A percentile compares a stretch with the other conserved stretches of the same genome.
Evolutionary conservation across 2,113 vertebrate species (phyloP).

Genomic region (Aplodontia rufa): DNA sequence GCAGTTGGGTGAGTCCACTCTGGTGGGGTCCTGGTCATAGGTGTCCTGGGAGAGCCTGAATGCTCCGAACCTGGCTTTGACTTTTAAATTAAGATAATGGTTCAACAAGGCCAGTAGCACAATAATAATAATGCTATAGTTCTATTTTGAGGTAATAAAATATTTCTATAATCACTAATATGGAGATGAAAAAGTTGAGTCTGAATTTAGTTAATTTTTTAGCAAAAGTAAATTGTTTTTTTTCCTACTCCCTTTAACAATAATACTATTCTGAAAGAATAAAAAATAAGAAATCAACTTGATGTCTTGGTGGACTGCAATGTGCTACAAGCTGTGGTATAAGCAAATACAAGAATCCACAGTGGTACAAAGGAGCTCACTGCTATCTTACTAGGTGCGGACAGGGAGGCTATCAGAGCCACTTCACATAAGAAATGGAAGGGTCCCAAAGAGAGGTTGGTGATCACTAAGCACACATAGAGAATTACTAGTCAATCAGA

Average conservation of each 20-base stretch:
- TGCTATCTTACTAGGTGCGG: too few species aligned
- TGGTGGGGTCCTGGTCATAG: too few species aligned
- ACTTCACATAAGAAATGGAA: not conserved
- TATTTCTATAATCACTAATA: not conserved
- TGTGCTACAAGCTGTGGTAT: too few species aligned
- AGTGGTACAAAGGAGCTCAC: not conserved
- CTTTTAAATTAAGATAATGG: not conserved
- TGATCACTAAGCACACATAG: not conserved
- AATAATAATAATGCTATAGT: not conserved
- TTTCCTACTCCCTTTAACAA: not conserved
- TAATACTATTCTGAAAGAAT: not conserved
- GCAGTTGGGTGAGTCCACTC: too few species aligned
- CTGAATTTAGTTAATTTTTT: not conserved
- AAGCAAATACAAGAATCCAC: not conserved
- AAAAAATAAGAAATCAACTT: not conserved
- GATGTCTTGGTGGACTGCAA: not conserved
- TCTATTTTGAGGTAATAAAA: not conserved
- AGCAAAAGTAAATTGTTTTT: not conserved
- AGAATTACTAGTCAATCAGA: not conserved
- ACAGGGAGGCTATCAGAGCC: not conserved
- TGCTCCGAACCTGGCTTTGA: not conserved
- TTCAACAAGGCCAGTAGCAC: not conserved
- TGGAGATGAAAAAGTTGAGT: not conserved
- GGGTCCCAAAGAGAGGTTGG: fast-evolving
- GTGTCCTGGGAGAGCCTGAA: too few species aligned